These are phyloP conservation scores for Hippoglossus stenolepis DNA, from an alignment of 2,113 vertebrate species.

Conservation along the genomic window DNA sequence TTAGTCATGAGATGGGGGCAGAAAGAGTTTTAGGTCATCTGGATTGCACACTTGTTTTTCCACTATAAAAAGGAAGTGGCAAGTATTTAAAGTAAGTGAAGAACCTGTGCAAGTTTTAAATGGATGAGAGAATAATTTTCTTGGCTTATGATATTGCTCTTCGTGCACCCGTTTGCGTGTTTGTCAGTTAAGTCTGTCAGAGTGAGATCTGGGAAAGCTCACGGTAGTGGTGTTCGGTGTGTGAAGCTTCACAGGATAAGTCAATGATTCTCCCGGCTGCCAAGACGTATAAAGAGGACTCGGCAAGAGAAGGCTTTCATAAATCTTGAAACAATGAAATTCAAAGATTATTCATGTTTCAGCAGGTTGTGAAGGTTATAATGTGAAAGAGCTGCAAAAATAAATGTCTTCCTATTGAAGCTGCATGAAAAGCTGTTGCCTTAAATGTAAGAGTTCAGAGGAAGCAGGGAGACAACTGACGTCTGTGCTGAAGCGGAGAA, in stretches of 20 bases:
- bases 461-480: slow-evolving; percentile 50
- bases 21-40: slow-evolving; percentile 13
- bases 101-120: neutral
- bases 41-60: slow-evolving; percentile 15
- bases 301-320: slow-evolving; percentile 55
- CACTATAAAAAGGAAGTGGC: slow-evolving; percentile 2
- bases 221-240: slow-evolving; percentile 63
- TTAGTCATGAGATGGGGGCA: slow-evolving; percentile 26
- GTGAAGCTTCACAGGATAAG: slow-evolving; percentile 69
- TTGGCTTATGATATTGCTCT: slow-evolving; percentile 3
- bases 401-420: slow-evolving; percentile 28
- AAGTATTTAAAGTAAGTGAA: slow-evolving; percentile 15
- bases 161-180: slow-evolving; percentile 29
- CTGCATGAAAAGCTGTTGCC: slow-evolving; percentile 17
- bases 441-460: slow-evolving; percentile 53
- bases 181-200: slow-evolving; percentile 43
- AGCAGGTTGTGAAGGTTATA: slow-evolving; percentile 45
- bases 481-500: slow-evolving; percentile 60
- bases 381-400: slow-evolving; percentile 39
- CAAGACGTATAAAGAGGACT: slow-evolving; percentile 64
- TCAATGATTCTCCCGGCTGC: slow-evolving; percentile 66
- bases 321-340: slow-evolving; percentile 68
- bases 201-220: slow-evolving; percentile 68
- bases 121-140: slow-evolving; percentile 18
- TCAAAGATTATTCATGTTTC: slow-evolving; percentile 62